Base-by-base conservation (phyloP, 2,888 invertebrate species). In the Diarsia dahlii region DNA sequence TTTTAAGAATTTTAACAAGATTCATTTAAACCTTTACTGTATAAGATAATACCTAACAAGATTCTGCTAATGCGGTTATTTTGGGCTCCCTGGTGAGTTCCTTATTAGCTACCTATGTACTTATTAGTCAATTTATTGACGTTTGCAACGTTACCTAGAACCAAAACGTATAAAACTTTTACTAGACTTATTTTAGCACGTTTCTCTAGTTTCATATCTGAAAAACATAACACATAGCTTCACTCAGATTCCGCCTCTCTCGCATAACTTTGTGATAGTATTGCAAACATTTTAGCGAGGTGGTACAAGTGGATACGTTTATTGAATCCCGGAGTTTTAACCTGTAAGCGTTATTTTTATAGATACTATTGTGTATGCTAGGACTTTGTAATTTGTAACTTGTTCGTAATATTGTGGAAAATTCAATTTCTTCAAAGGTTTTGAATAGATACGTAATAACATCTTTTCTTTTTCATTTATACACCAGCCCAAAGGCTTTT, bases 231-330 rank as follows among this genome's bases (percentile, higher is more conserved):
- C 62, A 67, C 45, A 58, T 71, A 48, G 39, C 54, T 60, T 66
- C 23, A 50, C 70, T 76, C 45, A 68, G 54, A 77, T 60, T 62
- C 66, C 46, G 0, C 18, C 34, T 23, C 45, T 23, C 45, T 71
- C 46, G 28, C 64, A 78, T 34, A 78, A 64, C 60, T 73, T 70
- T 28, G 50, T 54, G 15, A 78, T 77, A 80, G 71, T 82, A 77
- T 34, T 50, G 63, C 70, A 68, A 79, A 81, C 34, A 83, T 83
- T 81, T 71, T 50, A 74, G 50, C 64, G 20, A 68, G 54, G 34
- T 34, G 28, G 56, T 67, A 46, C 20, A 60, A 34, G 28, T 60
- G 34, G 10, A 28, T 63, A 68, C 34, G 45, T 71, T 60, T 68
- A 62, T 71, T 64, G 71, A 73, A 78, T 74, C 48, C 50, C n/a